These are phyloP conservation scores for Apodemus agrarius DNA, from an alignment of 2,797 vertebrate species.

Conservation along the genomic window DNA sequence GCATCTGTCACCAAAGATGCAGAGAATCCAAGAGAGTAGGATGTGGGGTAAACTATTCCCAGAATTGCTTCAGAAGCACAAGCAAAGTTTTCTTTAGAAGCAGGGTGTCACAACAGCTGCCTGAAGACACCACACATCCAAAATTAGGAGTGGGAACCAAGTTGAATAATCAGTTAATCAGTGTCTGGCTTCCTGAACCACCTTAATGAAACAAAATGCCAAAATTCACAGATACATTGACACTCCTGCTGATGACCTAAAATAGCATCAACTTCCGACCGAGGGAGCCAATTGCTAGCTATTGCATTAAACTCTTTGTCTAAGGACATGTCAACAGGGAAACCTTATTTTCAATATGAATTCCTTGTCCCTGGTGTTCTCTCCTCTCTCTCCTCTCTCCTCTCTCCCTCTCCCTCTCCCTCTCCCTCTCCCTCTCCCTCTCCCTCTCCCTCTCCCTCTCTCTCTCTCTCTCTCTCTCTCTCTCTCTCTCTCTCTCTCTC, in stretches of 20 bases:
- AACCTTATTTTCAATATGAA: conserved; percentile 74
- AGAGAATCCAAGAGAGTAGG: conserved; percentile 57
- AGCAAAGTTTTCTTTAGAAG: conserved; percentile 77
- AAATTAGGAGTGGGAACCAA: conserved; percentile 81
- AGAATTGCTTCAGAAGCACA: conserved; percentile 65
- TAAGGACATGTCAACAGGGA: conserved; percentile 68
- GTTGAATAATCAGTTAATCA: conserved; percentile 79
- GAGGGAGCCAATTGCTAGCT: conserved; percentile 73
- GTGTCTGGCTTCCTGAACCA: conserved; percentile 82
- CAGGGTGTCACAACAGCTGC: conserved; percentile 78
- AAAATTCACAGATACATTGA: conserved; percentile 79
- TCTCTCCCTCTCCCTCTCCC: no score
- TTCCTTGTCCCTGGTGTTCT: conserved; percentile 34
- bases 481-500: background rate
- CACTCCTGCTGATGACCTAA: conserved; percentile 76
- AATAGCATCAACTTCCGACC: conserved; percentile 82
- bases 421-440: background rate
- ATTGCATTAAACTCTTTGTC: conserved; percentile 60
- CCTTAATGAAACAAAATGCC: conserved; percentile 81
- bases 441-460: background rate
- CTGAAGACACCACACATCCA: conserved; percentile 80
- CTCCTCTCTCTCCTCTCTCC: background rate
- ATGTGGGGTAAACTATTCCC: conserved; percentile 48
- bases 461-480: no score
- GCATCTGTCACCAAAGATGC: conserved; percentile 59